Evolutionary conservation across 37 sponge, comb jelly and placozoan genomes (phyloP), one percentile per base, ranked within the genome.

Genomic region (Ianthella basta): DNA sequence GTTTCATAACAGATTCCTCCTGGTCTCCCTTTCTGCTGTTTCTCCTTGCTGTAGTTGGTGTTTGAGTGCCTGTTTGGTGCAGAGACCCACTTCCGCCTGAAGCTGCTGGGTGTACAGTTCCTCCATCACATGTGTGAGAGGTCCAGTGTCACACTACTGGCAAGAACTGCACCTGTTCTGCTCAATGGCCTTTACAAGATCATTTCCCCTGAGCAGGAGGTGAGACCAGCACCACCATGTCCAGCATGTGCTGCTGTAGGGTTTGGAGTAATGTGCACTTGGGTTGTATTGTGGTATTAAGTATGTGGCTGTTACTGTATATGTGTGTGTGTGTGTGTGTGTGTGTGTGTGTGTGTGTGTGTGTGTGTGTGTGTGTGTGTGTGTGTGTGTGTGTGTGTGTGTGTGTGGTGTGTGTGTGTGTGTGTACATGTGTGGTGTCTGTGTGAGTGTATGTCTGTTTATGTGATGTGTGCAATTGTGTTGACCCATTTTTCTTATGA

Each of bases 31-130:
- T 44, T 44, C 6, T 44, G 50, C 50, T 44, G 6, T 8, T 44
- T 44, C 50, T 44, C 8, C 8, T 21, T 33, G 4, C 29, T 33
- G 32, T 33, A 75, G 78, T 24, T 89, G 18, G 78, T 89, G 29
- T 92, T 92, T 86, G 93, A 92, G 55, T 59, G 88, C 24, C 66
- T 92, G 63, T 89, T 89, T 89, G 91, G 90, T 15, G 59, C 25
- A 3, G 54, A 35, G 59, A 92, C 87, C 29, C 86, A 86, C 54
- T 4, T 57, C 20, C 86, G 83, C 29, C 78, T 92, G 34, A 36
- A 68, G 18, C 24, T 55, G 0, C 75, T 80, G 38, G 57, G 86
- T 0, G 80, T 86, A 0, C 61, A 92, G 60, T 87, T 89, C 39
- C 44, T 89, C 36, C 84, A 84, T 19, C 87, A 86, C 70, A 85